These are phyloP conservation scores for Psittacula cyanocephala DNA, from an alignment of 2,113 vertebrate species.

Conservation along the genomic window DNA sequence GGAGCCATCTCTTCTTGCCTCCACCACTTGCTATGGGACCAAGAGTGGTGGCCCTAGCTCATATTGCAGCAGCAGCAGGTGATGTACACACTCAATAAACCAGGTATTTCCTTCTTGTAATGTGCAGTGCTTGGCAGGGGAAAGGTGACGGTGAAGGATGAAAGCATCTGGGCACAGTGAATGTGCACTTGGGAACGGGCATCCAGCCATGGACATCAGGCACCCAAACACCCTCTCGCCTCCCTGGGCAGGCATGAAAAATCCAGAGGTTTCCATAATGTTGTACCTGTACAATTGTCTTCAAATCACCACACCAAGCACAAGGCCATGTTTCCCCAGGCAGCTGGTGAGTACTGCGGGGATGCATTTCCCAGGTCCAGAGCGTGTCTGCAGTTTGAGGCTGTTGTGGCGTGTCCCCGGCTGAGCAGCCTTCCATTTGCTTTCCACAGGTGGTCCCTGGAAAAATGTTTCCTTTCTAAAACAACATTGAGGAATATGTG, in stretches of 20 bases:
- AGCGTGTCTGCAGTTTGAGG: rapidly evolving
- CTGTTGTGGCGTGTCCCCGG: rapidly evolving
- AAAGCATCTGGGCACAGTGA: background rate
- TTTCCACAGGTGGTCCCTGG: background rate
- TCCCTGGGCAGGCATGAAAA: background rate
- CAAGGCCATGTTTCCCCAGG: background rate
- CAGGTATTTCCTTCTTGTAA: background rate
- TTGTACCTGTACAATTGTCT: background rate
- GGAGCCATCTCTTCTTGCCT: background rate
- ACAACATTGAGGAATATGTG: background rate
- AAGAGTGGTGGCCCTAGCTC: background rate
- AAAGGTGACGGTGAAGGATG: background rate
- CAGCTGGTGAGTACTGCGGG: background rate
- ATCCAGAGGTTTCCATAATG: background rate
- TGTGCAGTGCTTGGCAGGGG: background rate
- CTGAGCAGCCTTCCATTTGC: background rate
- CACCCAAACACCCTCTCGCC: background rate
- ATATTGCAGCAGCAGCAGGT: background rate
- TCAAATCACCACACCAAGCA: too few relatives aligned
- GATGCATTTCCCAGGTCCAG: rapidly evolving
- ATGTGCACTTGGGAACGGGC: background rate
- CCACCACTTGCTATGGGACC: background rate
- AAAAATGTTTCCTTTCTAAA: background rate
- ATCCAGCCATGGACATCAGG: background rate
- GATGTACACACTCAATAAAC: background rate